phyloP scores from a whole-genome alignment of 2,888 invertebrate genomes.

The Oscheius sp. region DNA sequence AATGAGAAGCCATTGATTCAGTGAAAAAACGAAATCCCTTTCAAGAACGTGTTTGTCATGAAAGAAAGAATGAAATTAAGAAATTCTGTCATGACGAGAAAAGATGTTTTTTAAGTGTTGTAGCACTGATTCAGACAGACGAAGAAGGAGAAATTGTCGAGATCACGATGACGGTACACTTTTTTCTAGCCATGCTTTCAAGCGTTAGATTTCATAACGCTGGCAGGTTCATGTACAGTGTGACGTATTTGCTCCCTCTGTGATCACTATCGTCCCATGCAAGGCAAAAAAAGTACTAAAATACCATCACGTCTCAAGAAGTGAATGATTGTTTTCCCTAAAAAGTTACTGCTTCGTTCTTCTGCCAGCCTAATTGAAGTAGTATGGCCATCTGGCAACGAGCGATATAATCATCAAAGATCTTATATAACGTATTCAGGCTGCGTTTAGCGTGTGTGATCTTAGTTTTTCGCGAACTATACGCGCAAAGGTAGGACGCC shows the following conservation, averaged over 20 bases:
- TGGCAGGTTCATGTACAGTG: constrained; percentile 15
- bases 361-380: constrained; percentile 24
- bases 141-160: too few species aligned
- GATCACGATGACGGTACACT: too few species aligned
- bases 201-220: constrained; percentile 20
- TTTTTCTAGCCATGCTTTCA: constrained; percentile 10
- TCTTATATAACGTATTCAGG: constrained; percentile 12
- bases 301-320: constrained; percentile 2
- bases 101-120: too few species aligned
- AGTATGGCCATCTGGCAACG: constrained; percentile 16
- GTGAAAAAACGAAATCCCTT: too few species aligned
- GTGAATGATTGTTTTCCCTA: constrained; percentile 2
- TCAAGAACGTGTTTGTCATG: too few species aligned
- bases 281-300: constrained; percentile 17
- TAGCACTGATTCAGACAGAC: too few species aligned
- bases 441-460: too few species aligned
- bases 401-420: constrained; percentile 26
- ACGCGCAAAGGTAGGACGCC: too few species aligned
- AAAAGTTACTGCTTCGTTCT: constrained; percentile 8
- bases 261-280: constrained; percentile 11
- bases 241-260: constrained; percentile 28
- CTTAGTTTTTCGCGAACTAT: too few species aligned
- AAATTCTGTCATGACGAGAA: too few species aligned
- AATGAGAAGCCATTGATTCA: too few species aligned
- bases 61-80: too few species aligned